Evolutionary conservation across 1,140 invertebrate genomes (phyloP).

Genomic region (Nymphalis io): DNA sequence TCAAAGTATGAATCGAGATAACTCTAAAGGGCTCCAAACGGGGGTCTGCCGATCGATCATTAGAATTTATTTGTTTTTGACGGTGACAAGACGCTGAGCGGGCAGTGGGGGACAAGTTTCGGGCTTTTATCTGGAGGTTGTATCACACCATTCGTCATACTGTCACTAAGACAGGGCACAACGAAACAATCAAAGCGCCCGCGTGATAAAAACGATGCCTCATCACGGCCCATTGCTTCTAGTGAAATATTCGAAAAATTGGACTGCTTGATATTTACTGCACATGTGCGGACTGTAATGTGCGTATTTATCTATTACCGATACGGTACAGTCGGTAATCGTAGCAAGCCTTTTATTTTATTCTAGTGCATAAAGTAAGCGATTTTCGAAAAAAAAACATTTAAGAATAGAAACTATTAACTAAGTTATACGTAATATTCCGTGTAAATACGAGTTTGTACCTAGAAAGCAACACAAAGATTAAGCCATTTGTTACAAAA

Average conservation of each 20-base stretch:
- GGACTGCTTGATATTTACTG: too few relatives aligned
- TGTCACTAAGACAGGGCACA: conserved; percentile 69
- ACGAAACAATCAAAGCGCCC: conserved; percentile 75
- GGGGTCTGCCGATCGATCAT: conserved; percentile 75
- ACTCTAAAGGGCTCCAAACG: conserved; percentile 69
- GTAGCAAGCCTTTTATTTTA: too few relatives aligned
- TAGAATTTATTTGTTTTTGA: conserved; percentile 79
- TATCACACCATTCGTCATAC: conserved; percentile 78
- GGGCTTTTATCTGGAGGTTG: conserved; percentile 59
- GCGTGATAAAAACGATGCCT: conserved; percentile 66
- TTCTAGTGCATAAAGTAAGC: too few relatives aligned
- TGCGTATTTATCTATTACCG: too few relatives aligned
- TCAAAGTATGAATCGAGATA: conserved; percentile 54
- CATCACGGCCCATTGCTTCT: conserved; percentile 38
- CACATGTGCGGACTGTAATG: too few relatives aligned
- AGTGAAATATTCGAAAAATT: not conserved
- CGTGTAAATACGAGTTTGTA: too few relatives aligned
- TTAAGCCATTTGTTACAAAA: too few relatives aligned
- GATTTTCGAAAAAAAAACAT: too few relatives aligned
- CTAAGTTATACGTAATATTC: too few relatives aligned
- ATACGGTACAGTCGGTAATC: too few relatives aligned
- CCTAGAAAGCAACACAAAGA: too few relatives aligned
- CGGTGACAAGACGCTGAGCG: conserved; percentile 71
- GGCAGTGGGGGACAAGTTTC: conserved; percentile 61
- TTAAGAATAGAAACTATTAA: too few relatives aligned